phyloP scores from a whole-genome alignment of 1,140 invertebrate genomes.

The Papilio helenus region DNA sequence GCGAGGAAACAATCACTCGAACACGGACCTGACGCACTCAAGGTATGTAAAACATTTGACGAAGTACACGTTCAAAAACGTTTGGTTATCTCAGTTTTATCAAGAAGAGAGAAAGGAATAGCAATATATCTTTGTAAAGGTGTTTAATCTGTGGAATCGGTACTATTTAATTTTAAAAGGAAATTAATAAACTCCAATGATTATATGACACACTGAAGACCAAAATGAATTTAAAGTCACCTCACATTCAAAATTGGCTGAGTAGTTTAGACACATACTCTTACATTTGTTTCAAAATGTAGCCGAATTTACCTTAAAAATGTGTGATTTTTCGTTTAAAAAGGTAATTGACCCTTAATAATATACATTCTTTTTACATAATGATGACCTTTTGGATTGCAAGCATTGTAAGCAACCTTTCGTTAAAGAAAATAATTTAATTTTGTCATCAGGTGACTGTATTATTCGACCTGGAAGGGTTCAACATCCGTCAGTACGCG shows the following conservation, averaged over 20 bases:
- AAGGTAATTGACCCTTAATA: neutral
- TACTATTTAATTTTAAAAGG: too few relatives aligned
- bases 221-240: neutral
- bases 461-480: conserved; percentile 94
- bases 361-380: neutral
- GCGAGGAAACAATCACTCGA: conserved; percentile 85
- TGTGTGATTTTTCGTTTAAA: neutral
- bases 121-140: too few relatives aligned
- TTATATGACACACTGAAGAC: too few relatives aligned
- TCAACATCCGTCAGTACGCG: conserved; percentile 91
- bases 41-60: conserved; percentile 51
- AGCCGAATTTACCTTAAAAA: neutral
- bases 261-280: too few relatives aligned
- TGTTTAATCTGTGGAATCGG: too few relatives aligned
- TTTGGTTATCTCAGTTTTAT: neutral
- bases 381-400: neutral
- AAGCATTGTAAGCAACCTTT: neutral
- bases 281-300: too few relatives aligned
- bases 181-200: too few relatives aligned
- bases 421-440: neutral
- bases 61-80: too few relatives aligned
- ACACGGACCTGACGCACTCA: conserved; percentile 84
- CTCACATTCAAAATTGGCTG: too few relatives aligned
- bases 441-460: conserved; percentile 84
- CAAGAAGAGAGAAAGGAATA: too few relatives aligned